These are phyloP conservation scores for Pseudococcus longispinus DNA, from an alignment of 2,888 invertebrate species.

Conservation along the genomic window DNA sequence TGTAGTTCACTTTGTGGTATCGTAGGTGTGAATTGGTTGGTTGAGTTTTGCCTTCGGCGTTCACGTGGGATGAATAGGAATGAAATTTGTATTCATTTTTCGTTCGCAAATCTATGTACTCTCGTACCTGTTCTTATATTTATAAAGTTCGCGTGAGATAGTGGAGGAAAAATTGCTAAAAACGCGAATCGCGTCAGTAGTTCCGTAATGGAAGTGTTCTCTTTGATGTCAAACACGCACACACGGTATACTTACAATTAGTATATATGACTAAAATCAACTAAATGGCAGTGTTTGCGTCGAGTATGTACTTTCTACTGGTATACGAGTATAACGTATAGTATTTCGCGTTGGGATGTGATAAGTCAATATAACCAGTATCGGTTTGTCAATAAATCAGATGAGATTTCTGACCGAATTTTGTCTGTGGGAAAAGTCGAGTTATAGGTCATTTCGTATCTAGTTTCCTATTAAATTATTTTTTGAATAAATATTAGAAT, in stretches of 20 bases:
- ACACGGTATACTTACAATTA: background rate
- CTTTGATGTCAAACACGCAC: background rate
- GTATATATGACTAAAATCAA: background rate
- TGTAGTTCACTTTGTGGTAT: background rate
- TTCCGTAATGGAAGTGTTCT: background rate
- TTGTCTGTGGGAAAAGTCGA: background rate
- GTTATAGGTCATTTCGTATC: background rate
- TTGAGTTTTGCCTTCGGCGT: background rate
- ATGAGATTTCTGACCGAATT: background rate
- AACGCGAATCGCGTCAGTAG: background rate
- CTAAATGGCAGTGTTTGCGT: background rate
- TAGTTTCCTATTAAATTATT: background rate
- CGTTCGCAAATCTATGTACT: background rate
- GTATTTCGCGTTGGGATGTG: background rate
- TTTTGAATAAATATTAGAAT: too few species aligned
- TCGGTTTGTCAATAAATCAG: background rate
- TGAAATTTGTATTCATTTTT: background rate
- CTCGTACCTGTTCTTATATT: background rate
- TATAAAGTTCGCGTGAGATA: background rate
- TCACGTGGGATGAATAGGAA: constrained; percentile 13
- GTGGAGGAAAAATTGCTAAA: background rate
- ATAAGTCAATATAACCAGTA: background rate
- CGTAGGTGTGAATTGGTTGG: constrained; percentile 19
- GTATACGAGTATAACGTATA: background rate
- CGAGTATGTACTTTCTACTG: background rate